These are phyloP conservation scores for Brachyalestes nurse DNA, from an alignment of 2,797 vertebrate genomes.

Conservation along the genomic window DNA sequence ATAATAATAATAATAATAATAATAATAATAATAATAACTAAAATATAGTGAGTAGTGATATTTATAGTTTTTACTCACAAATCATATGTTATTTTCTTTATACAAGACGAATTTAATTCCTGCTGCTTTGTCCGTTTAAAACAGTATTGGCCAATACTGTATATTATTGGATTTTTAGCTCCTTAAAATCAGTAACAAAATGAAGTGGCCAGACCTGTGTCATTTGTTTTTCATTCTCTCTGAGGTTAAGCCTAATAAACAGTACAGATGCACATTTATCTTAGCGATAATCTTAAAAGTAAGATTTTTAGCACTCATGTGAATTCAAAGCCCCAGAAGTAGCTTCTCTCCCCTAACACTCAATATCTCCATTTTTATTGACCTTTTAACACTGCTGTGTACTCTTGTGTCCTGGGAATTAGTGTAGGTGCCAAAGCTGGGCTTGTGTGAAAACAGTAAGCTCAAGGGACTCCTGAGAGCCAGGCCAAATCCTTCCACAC, in stretches of 20 bases:
- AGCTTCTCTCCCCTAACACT: slow-evolving; percentile 52
- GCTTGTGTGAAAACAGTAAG: slow-evolving; percentile 48
- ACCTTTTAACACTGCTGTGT: slow-evolving; percentile 56
- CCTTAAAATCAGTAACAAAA: not conserved
- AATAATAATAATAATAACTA: too few species aligned
- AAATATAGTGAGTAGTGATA: too few species aligned
- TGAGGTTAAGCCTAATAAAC: not conserved
- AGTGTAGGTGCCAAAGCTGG: slow-evolving; percentile 50
- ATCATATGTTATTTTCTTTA: too few species aligned
- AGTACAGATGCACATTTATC: not conserved
- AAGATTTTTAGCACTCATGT: slow-evolving; percentile 33
- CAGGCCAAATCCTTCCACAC: slow-evolving; percentile 31
- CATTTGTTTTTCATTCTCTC: not conserved
- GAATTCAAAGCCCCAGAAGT: slow-evolving; percentile 47
- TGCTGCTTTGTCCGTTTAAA: too few species aligned
- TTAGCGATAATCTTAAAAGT: slow-evolving; percentile 26
- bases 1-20: too few species aligned
- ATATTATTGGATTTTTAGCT: not conserved
- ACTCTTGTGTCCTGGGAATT: slow-evolving; percentile 46
- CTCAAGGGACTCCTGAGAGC: slow-evolving; percentile 42
- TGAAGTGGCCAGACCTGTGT: not conserved
- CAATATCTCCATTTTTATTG: slow-evolving; percentile 62
- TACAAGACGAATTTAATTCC: too few species aligned
- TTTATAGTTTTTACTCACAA: too few species aligned
- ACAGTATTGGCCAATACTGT: not conserved